Evolutionary conservation across 2,888 invertebrate genomes (phyloP), one percentile per base, ranked within the genome.

Genomic region (Mythimna vitellina): DNA sequence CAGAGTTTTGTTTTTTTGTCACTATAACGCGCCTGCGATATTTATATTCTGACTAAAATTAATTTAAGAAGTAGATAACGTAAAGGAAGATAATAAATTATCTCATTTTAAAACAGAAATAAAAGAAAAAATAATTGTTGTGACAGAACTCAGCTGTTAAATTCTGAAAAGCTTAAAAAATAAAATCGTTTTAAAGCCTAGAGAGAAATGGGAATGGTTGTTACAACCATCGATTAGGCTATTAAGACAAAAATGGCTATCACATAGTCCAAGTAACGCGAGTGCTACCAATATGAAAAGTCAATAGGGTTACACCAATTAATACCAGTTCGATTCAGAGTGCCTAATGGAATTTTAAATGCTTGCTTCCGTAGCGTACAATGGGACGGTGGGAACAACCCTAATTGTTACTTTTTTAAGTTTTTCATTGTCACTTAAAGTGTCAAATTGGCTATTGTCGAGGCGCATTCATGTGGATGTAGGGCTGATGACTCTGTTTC

Each of bases 321-420:
- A 89, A 83, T 76, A 84, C 80, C 86, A 83, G 82, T 81, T 80
- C 89, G 86, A 90, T 90, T 91, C 90, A 89, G 89, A 91, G 92
- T 87, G 91, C 90, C 92, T 95, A 96, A 96, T 96, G 95, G 96
- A 95, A 93, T 94, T 94, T 96, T 95, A 96, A 96, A 95, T 93
- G 93, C 90, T 91, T 89, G 91, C 92, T 94, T 94, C 95, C 95
- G 92, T 83, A 83, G 79, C 88, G 81, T 81, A 91, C 93, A 93
- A 93, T 92, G 90, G 91, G 64, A 65, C 69, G 78, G 87, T 84
- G 88, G 89, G 87, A 89, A 90, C 89, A 92, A 87, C 91, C 91
- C 92, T 94, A 93, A 94, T 94, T 93, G 93, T 86, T 86, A 86
- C 89, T 85, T 83, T 82, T 84, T 82, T 75, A 80, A 72, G 78